Percentiles rank a stretch among this genome's conserved stretches.
These are phyloP conservation scores for Euglossa dilemma DNA, from an alignment of 1,140 invertebrate species.

Conservation along the genomic window DNA sequence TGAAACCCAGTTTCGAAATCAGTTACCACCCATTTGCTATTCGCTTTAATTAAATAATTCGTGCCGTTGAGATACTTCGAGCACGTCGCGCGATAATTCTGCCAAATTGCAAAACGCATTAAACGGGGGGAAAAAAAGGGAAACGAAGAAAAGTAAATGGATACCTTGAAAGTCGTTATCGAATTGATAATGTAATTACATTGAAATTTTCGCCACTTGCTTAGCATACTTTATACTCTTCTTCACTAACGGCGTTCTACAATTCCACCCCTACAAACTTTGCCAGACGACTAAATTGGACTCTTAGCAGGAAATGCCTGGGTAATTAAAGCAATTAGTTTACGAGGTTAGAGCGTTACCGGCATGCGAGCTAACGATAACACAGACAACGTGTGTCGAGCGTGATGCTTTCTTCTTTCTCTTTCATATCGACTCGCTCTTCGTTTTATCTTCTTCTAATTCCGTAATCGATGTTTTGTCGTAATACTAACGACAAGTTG, in stretches of 20 bases:
- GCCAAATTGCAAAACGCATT: neutral
- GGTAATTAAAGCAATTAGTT: slow-evolving; percentile 74
- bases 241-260: slow-evolving; percentile 3
- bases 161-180: neutral
- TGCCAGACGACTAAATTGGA: slow-evolving; percentile 66
- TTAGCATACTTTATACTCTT: slow-evolving; percentile 4
- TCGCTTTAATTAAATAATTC: too few species aligned
- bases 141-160: neutral
- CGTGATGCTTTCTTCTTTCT: slow-evolving; percentile 22
- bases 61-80: too few species aligned
- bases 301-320: slow-evolving; percentile 66
- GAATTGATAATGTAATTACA: neutral
- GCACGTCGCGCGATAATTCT: too few species aligned
- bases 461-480: slow-evolving; percentile 12
- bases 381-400: neutral
- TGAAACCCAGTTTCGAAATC: too few species aligned
- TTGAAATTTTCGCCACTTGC: neutral
- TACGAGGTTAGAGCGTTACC: slow-evolving; percentile 48
- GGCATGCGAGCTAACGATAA: slow-evolving; percentile 34
- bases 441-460: neutral
- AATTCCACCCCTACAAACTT: slow-evolving; percentile 40
- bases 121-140: neutral
- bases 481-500: neutral
- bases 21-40: too few species aligned
- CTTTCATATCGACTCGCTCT: neutral